Percentiles rank a stretch among this genome's conserved stretches.
Conservation (phyloP, 1,140 invertebrate species). For the Pentalonia nigronervosa region DNA sequence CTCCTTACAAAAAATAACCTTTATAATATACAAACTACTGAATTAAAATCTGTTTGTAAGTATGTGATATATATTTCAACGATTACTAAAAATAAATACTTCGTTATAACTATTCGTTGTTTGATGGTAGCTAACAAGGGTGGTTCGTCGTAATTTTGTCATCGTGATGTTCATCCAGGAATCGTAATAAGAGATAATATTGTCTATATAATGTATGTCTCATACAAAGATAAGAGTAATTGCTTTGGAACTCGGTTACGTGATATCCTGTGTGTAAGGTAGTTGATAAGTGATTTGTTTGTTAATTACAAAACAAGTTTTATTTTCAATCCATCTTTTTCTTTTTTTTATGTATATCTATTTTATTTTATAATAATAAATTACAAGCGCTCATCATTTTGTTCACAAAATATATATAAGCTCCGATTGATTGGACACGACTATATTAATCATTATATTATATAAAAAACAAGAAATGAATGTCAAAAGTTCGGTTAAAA, state of each 20-base stretch:
- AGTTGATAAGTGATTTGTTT: not conserved
- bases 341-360: not conserved
- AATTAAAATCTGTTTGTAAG: not conserved
- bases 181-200: not conserved
- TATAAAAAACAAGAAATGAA: no score
- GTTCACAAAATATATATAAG: no score
- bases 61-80: not conserved
- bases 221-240: not conserved
- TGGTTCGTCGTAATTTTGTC: constrained; percentile 14
- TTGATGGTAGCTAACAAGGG: constrained; percentile 10
- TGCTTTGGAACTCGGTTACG: not conserved
- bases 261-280: not conserved
- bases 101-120: not conserved
- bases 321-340: not conserved
- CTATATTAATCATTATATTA: no score
- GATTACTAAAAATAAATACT: not conserved
- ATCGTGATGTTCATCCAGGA: not conserved
- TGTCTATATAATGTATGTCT: not conserved
- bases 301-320: not conserved
- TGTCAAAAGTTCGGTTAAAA: no score
- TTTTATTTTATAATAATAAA: not conserved
- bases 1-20: not conserved
- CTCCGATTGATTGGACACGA: no score
- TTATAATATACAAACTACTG: not conserved
- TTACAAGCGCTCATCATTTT: not conserved